These are phyloP conservation scores for Magallana ariakensis DNA, from an alignment of 1,140 invertebrate genomes.

Conservation along the genomic window DNA sequence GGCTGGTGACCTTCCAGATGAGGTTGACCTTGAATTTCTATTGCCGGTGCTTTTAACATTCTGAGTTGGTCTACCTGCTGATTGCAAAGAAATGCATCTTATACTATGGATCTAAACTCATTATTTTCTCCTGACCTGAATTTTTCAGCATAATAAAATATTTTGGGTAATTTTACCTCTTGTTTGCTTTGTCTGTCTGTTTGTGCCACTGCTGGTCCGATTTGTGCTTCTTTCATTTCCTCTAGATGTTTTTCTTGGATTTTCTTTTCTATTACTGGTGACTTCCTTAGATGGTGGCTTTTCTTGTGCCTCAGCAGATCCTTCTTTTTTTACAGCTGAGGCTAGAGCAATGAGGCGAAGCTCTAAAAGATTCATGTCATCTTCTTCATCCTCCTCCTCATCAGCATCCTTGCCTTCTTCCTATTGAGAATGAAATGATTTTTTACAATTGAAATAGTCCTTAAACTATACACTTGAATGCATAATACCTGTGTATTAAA, in stretches of 20 bases:
- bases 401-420: background rate
- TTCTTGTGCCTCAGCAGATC: background rate
- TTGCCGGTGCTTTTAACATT: background rate
- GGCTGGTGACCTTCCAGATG: constrained; percentile 3
- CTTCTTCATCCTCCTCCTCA: constrained; percentile 56
- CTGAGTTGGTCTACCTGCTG: background rate
- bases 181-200: constrained; percentile 15
- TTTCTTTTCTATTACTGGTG: background rate
- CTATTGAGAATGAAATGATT: background rate
- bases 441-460: too few species aligned
- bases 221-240: background rate
- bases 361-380: constrained; percentile 61
- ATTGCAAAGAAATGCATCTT: background rate
- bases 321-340: constrained; percentile 48
- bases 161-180: background rate
- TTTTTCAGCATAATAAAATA: too few species aligned
- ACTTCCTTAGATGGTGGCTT: background rate
- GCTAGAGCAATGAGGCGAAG: constrained; percentile 60
- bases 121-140: too few species aligned
- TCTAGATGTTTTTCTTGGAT: background rate
- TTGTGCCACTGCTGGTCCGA: background rate
- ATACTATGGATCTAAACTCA: background rate
- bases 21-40: background rate
- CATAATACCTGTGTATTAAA: too few species aligned
- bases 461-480: too few species aligned